phyloP scores from a whole-genome alignment of 1,140 invertebrate species.

The Bursaphelenchus mucronatus region DNA sequence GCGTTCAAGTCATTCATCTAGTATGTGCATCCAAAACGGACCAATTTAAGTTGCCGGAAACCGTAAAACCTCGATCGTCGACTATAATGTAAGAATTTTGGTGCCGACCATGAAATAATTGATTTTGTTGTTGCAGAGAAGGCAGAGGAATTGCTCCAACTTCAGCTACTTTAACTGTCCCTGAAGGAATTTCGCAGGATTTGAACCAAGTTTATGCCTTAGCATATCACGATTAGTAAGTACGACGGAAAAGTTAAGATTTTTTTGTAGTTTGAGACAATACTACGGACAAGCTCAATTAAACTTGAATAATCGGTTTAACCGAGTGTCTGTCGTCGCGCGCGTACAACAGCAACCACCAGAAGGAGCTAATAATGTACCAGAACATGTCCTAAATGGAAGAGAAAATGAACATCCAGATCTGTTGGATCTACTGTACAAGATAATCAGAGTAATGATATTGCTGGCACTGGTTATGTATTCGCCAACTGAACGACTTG shows the following conservation, averaged over 20 bases:
- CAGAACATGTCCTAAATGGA: not conserved
- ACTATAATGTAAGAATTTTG: too few species aligned
- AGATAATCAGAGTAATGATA: constrained; percentile 21
- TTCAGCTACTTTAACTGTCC: not conserved
- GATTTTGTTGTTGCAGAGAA: too few species aligned
- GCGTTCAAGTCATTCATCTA: constrained; percentile 23
- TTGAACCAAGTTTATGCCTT: constrained; percentile 10
- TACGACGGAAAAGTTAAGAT: not conserved
- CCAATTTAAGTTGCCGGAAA: not conserved
- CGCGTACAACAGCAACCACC: too few species aligned
- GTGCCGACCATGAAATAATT: too few species aligned
- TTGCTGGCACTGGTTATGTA: constrained; percentile 17
- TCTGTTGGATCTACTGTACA: constrained; percentile 20
- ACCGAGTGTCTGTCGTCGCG: too few species aligned
- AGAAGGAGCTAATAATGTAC: too few species aligned
- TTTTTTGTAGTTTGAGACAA: constrained; percentile 10
- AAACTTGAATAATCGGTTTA: not conserved
- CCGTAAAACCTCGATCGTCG: constrained; percentile 2
- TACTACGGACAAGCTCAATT: constrained; percentile 9
- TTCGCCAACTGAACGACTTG: constrained; percentile 21
- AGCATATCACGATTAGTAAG: constrained; percentile 21
- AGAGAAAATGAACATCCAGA: constrained; percentile 9
- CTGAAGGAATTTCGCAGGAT: constrained; percentile 4
- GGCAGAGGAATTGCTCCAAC: too few species aligned
- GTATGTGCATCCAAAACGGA: constrained; percentile 21